Base-by-base conservation (phyloP, 2,113 vertebrate species). In the Anolis sagrei region DNA sequence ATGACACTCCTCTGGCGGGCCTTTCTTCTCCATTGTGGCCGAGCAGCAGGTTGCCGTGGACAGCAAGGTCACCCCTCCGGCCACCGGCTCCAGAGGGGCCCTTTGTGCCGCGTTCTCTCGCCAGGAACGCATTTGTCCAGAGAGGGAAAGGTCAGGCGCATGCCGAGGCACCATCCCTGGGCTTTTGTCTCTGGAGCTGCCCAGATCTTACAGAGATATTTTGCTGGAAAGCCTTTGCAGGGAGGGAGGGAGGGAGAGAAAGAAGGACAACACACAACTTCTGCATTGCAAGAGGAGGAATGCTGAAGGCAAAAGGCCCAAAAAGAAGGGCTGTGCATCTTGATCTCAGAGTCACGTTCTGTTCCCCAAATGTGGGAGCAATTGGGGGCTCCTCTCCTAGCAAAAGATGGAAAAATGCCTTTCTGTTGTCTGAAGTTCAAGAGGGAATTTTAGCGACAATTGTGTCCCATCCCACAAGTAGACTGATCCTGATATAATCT, bases 31-130 rank as follows among this genome's bases (percentile, higher is more conserved):
- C 95, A 96, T 99, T 99, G 97, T 98, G 95, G 95, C 8, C 0
- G 92, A 98, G 95, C 98, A 99, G 98, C 97, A 97, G 98, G 98
- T 97, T 97, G 97, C 96, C 94, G 94, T 94, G 91, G 92, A 96
- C 88, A 90, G 95, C 95, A 91, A 93, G 97, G 96, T 96, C 96
- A 95, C 93, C 51, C 89, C 92, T 83, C 91, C 6, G 94, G 95
- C 95, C 95, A 4, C 62, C 62, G 90, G 92, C 93, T 27, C 0
- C 87, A 39, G 83, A 1, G 51, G 86, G 58, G 85, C 89, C 93
- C 93, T 97, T 97, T 96, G 96, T 96, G 95, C 0, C 0, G 82
- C 87, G 13, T 84, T 84, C 95, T 86, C 91, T 90, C 91, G 95
- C 96, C 93, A 92, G 92, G 80, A 81, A 5, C 94, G 92, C 94